Base-by-base conservation (phyloP, 2,888 invertebrate species). In the Miltochrista miniata region DNA sequence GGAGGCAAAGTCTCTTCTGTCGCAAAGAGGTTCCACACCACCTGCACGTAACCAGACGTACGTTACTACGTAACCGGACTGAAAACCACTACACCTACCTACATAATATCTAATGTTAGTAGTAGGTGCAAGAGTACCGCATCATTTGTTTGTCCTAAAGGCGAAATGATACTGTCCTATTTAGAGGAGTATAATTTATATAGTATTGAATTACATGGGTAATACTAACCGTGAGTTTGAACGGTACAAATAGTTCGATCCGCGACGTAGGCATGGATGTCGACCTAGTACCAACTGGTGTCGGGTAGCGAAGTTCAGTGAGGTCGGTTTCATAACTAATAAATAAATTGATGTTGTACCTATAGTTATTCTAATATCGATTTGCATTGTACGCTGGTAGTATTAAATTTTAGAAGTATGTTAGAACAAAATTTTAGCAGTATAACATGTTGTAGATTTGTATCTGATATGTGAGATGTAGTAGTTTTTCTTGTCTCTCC, bases 161-260 rank as follows among this genome's bases (percentile, higher is more conserved):
- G 69, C 70, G 57, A 70, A 68, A 72, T 69, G 60, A 69, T 69
- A 60, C 61, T 68, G 76, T 67, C 71, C 79, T 70, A 80, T 72
- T 76, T 72, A 74, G 60, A 62, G 49, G 50, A 53, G 74, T 83
- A 82, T 84, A 79, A 81, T 79, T 81, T 82, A 80, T 81, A 79
- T 70, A 66, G 76, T 76, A 80, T 80, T 79, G 74, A 76, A 84
- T 81, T 77, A 74, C 79, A 77, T 74, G 74, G 76, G 74, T 82
- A 85, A 83, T 83, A 77, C 73, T 79, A 83, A 77, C 79, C 76
- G 79, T 71, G 60, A 72, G 73, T 65, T 71, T 85, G 85, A 87
- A 85, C 83, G 85, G 83, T 87, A 87, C 87, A 88, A 88, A 88
- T 87, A 80, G 84, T 76, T 70, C 60, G 77, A 68, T 75, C 75